Conservation (phyloP, 2,113 vertebrate genomes). For the Rhinoderma darwinii region DNA sequence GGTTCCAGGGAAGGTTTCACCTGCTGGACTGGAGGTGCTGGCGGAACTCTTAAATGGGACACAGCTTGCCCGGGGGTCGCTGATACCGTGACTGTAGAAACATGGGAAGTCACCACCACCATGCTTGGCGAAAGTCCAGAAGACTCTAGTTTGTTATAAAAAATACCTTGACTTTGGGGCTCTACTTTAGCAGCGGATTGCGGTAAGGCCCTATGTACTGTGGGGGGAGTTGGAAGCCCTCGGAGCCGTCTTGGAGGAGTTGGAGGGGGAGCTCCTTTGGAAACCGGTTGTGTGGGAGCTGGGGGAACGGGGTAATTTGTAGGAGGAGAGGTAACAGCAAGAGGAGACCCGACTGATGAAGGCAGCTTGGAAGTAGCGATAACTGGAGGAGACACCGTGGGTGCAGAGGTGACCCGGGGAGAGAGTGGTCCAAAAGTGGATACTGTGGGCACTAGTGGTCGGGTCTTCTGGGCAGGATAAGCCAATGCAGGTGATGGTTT, state of each 20-base stretch:
- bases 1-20: neutral
- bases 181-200: constrained; percentile 30
- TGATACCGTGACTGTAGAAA: constrained; percentile 62
- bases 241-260: constrained; percentile 69
- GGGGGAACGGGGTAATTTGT: constrained; percentile 51
- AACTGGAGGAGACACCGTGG: neutral
- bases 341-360: constrained; percentile 36
- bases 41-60: constrained; percentile 34
- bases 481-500: constrained; percentile 64
- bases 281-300: constrained; percentile 55
- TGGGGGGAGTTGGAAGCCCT: constrained; percentile 53
- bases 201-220: neutral
- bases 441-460: neutral
- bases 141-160: neutral
- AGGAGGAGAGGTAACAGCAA: constrained; percentile 51
- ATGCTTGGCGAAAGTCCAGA: neutral
- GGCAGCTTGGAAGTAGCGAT: constrained; percentile 21
- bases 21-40: constrained; percentile 15
- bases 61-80: constrained; percentile 34
- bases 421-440: constrained; percentile 66
- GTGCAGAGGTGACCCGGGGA: constrained; percentile 12
- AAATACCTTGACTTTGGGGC: neutral
- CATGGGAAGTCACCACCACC: constrained; percentile 41
- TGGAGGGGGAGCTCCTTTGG: constrained; percentile 60
- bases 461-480: neutral